Conservation (phyloP, 2,888 invertebrate species). For the Aphidoletes aphidimyza region DNA sequence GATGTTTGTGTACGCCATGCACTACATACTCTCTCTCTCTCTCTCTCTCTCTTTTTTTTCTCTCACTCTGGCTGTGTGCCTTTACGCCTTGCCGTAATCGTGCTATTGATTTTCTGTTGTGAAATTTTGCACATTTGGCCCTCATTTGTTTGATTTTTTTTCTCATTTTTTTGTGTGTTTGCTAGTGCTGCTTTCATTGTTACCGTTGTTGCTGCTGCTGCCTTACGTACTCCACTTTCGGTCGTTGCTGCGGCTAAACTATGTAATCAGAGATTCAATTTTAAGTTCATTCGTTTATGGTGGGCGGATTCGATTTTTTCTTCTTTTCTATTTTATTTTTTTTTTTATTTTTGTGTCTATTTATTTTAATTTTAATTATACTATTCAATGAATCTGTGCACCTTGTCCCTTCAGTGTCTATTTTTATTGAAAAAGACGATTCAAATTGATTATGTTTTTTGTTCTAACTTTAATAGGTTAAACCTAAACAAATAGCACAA, state of each 20-base stretch:
- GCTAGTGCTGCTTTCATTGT: neutral
- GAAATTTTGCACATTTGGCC: conserved; percentile 46
- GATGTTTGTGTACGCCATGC: conserved; percentile 5
- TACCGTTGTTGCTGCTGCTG: neutral
- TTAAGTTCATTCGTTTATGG: conserved; percentile 19
- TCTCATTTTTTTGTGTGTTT: neutral
- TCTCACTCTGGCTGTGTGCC: neutral
- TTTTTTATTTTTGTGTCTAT: too few relatives aligned
- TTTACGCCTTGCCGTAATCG: conserved; percentile 37
- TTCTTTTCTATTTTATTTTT: too few relatives aligned
- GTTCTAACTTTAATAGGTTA: conserved; percentile 28
- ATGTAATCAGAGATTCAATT: conserved; percentile 11
- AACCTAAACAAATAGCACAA: conserved; percentile 34
- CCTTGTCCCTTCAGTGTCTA: conserved; percentile 12
- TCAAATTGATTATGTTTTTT: neutral
- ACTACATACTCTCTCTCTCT: conserved; percentile 33
- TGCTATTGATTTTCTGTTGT: conserved; percentile 33
- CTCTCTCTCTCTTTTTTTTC: too few relatives aligned
- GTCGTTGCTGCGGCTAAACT: neutral
- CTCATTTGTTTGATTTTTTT: conserved; percentile 24
- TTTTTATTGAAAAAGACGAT: neutral
- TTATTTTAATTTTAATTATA: neutral
- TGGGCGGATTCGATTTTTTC: too few relatives aligned
- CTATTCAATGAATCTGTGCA: conserved; percentile 37
- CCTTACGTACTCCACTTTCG: conserved; percentile 3